Evolutionary conservation across 1,140 invertebrate species (phyloP).

Genomic region (Antheraea pernyi): DNA sequence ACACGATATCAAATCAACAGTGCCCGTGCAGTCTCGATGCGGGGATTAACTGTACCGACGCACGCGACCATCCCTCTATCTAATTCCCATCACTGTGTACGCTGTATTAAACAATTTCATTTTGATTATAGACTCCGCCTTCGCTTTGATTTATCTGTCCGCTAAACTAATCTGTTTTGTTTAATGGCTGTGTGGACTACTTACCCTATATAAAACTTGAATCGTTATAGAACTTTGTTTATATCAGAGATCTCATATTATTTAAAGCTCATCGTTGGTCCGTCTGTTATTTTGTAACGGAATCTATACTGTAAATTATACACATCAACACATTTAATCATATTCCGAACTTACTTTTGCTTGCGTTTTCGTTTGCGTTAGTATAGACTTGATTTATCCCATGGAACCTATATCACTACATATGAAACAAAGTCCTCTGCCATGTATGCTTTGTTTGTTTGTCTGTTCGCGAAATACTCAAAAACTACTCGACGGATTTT

Average conservation of each 20-base stretch:
- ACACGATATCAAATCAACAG: conserved; percentile 4
- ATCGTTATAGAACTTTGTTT: not conserved
- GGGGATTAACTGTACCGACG: conserved; percentile 54
- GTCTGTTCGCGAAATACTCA: too few relatives aligned
- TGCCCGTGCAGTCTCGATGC: not conserved
- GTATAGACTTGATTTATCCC: too few relatives aligned
- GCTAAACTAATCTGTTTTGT: conserved; percentile 9
- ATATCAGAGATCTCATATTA: not conserved
- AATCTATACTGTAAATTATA: too few relatives aligned
- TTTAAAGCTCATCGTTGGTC: not conserved
- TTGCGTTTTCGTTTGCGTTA: too few relatives aligned
- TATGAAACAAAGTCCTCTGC: too few relatives aligned
- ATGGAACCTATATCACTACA: too few relatives aligned
- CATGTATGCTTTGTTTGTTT: too few relatives aligned
- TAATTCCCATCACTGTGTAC: conserved; percentile 62
- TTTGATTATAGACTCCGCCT: conserved; percentile 58
- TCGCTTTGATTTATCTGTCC: conserved; percentile 29
- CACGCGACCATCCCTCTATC: conserved; percentile 65
- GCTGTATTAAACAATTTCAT: conserved; percentile 71
- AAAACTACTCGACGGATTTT: too few relatives aligned
- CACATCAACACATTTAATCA: too few relatives aligned
- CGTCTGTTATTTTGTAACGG: not conserved
- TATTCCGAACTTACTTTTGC: too few relatives aligned
- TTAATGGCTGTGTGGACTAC: conserved; percentile 1
- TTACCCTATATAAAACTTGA: not conserved